Conservation (phyloP, 2,888 invertebrate species). For the Carabus problematicus region DNA sequence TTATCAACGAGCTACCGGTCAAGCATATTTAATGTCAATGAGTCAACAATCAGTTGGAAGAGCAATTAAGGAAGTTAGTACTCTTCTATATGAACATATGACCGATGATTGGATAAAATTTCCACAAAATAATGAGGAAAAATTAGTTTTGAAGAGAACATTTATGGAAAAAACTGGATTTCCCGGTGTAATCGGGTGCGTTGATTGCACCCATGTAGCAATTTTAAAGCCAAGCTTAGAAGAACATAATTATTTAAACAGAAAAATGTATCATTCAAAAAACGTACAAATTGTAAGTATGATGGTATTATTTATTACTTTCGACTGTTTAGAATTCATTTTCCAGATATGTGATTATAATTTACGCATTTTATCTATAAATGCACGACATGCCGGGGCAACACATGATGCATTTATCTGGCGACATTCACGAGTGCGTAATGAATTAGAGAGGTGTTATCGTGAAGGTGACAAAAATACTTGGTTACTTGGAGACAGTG, state of each 20-base stretch:
- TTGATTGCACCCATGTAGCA: constrained; percentile 45
- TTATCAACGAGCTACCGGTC: constrained; percentile 7
- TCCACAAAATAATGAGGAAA: constrained; percentile 28
- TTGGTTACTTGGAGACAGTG: too few species aligned
- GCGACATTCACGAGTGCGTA: constrained; percentile 4
- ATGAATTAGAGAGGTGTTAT: background rate
- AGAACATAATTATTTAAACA: constrained; percentile 44
- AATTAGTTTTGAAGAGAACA: constrained; percentile 43
- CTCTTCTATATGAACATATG: background rate
- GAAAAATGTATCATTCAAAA: constrained; percentile 5
- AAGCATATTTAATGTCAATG: background rate
- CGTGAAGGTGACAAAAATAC: too few species aligned
- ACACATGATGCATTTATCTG: constrained; percentile 39
- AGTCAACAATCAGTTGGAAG: constrained; percentile 8
- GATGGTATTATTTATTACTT: too few species aligned
- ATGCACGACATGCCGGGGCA: constrained; percentile 38
- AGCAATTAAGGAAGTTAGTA: constrained; percentile 7
- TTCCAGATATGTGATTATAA: constrained; percentile 44
- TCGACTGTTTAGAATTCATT: too few species aligned
- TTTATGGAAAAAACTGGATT: constrained; percentile 43
- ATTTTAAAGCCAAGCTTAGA: constrained; percentile 44
- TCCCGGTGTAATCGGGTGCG: constrained; percentile 44
- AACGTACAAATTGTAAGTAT: background rate
- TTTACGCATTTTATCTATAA: constrained; percentile 44
- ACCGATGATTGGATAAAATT: constrained; percentile 36